These are phyloP conservation scores for Momotus momota DNA, from an alignment of 2,797 vertebrate species.

Conservation along the genomic window DNA sequence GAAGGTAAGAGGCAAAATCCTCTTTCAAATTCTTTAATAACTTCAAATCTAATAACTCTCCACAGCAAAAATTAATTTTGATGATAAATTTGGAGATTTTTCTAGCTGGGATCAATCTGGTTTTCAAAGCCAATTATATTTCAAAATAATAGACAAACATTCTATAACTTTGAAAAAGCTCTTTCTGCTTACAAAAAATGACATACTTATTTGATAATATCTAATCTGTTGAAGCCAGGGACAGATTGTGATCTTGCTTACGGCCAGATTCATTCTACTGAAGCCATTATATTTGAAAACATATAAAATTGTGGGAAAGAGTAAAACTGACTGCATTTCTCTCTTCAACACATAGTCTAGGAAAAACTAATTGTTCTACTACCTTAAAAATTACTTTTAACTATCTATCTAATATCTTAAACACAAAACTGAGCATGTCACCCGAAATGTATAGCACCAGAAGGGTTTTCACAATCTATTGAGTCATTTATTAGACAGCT, in stretches of 20 bases:
- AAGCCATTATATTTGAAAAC: not conserved
- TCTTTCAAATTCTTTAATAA: not conserved
- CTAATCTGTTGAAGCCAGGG: constrained; percentile 41
- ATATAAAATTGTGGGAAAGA: not conserved
- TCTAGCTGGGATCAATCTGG: not conserved
- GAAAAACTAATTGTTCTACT: not conserved
- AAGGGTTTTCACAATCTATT: constrained; percentile 13
- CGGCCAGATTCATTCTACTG: not conserved
- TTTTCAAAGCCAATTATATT: constrained; percentile 7
- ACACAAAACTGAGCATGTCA: constrained; percentile 7
- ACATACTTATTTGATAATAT: constrained; percentile 41
- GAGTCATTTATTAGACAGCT: constrained; percentile 34
- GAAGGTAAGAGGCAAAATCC: constrained; percentile 76
- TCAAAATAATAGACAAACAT: not conserved
- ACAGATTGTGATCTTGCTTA: constrained; percentile 27
- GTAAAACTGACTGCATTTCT: not conserved
- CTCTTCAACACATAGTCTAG: not conserved
- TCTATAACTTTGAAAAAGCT: not conserved
- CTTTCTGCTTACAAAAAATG: constrained; percentile 1
- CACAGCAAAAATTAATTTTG: not conserved
- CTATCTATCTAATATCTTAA: not conserved
- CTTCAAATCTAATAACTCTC: not conserved
- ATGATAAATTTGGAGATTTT: not conserved
- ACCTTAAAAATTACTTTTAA: not conserved
- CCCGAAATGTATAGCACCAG: not conserved